Evolutionary conservation across 1,140 invertebrate genomes (phyloP), one percentile per base, ranked within the genome.

Genomic region (Diorhabda elongata): DNA sequence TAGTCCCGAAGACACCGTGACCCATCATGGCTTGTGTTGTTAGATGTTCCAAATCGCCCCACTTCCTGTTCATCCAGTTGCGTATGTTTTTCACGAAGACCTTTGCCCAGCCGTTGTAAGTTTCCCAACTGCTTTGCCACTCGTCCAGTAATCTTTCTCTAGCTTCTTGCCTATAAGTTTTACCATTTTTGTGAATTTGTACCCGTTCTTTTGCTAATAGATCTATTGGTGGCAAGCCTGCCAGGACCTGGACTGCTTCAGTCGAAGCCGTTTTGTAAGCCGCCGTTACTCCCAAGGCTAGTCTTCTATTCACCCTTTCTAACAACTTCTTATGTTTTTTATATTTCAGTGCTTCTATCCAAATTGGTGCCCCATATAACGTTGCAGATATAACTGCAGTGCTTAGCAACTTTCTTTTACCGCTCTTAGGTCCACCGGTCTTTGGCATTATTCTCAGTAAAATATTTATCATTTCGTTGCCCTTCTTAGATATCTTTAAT

Each of bases 1-100:
- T n/a, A n/a, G n/a, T n/a, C n/a, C n/a, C n/a, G n/a, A n/a, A n/a
- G n/a, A n/a, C n/a, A n/a, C n/a, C n/a, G n/a, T n/a, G 70, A 4
- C 65, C 70, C 11, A 64, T 67, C 3, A 74, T 9, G 7, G 57
- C 44, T 59, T 72, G 73, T 8, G 67, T 65, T 41, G 68, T 4
- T 58, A 60, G 65, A 26, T 65, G 63, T 4, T 63, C 58, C 3
- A 64, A n/a, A 3, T 63, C 41, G 11, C 66, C 43, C 8, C 11
- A 74, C 70, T 57, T 42, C n/a, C 7, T 64, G n/a, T 72, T 75
- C 74, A 61, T 5, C 42, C 45, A 44, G 62, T 7, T 45, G 8
- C 45, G 9, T 43, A 42, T 44, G 62, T 60, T 26, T 61, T 5
- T 58, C 64, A 9, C 42, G 26, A 7, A 5, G 57, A 56, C 64